These are phyloP conservation scores for Drosophila sucinea DNA, from an alignment of 1,140 invertebrate genomes.

Conservation along the genomic window DNA sequence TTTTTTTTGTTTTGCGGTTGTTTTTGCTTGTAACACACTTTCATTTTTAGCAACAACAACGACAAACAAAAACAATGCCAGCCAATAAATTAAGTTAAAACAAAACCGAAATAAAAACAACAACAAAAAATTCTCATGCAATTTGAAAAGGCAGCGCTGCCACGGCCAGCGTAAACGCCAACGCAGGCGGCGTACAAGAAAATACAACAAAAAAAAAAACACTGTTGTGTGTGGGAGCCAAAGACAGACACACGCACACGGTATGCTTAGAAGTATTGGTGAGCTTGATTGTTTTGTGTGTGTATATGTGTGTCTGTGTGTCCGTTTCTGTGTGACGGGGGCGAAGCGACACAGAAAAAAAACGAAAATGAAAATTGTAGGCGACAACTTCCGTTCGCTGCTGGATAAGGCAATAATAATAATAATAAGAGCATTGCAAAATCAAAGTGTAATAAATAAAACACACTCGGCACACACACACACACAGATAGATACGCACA, in stretches of 20 bases:
- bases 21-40: constrained; percentile 61
- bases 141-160: constrained; percentile 64
- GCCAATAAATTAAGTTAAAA: constrained; percentile 71
- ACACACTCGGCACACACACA: constrained; percentile 36
- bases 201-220: constrained; percentile 1
- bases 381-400: constrained; percentile 75
- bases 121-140: constrained; percentile 67
- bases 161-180: constrained; percentile 26
- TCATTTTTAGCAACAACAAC: constrained; percentile 66
- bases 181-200: constrained; percentile 25
- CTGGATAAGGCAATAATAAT: constrained; percentile 71
- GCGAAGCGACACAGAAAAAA: constrained; percentile 61
- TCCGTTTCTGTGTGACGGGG: constrained; percentile 33
- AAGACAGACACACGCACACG: constrained; percentile 27
- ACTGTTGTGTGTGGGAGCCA: constrained; percentile 54
- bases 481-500: constrained; percentile 7
- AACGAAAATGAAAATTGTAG: constrained; percentile 75
- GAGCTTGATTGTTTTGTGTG: constrained; percentile 24
- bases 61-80: constrained; percentile 55
- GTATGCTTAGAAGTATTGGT: constrained; percentile 36
- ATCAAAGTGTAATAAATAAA: constrained; percentile 70
- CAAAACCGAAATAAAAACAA: constrained; percentile 55
- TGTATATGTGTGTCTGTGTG: constrained; percentile 23
- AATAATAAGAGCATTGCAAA: constrained; percentile 69
- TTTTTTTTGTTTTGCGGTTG: constrained; percentile 30